These are phyloP conservation scores for Erebia aethiops DNA, from an alignment of 2,888 invertebrate genomes.

Conservation along the genomic window DNA sequence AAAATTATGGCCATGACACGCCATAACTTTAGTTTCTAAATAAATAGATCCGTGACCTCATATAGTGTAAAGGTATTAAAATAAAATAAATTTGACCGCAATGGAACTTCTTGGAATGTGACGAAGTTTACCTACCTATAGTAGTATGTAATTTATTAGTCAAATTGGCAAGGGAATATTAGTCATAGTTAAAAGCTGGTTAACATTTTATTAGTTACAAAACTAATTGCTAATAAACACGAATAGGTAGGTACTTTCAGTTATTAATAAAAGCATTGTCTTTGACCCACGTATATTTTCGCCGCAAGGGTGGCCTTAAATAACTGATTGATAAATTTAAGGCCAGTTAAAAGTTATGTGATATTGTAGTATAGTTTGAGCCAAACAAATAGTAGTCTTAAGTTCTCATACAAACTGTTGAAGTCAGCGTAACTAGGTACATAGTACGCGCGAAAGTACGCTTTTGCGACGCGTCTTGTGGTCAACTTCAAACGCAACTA, in stretches of 20 bases:
- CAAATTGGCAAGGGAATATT: background rate
- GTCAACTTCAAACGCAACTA: too few relatives aligned
- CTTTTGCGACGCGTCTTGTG: too few relatives aligned
- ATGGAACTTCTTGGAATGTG: conserved; percentile 1
- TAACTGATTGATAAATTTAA: background rate
- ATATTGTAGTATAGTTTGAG: too few relatives aligned
- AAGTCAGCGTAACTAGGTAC: too few relatives aligned
- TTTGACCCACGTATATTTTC: background rate
- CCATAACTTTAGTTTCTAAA: background rate
- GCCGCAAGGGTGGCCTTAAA: background rate
- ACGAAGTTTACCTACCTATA: background rate
- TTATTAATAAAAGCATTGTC: background rate
- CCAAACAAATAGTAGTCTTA: too few relatives aligned
- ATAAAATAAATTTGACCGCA: background rate
- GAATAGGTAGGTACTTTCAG: background rate
- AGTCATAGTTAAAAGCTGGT: background rate
- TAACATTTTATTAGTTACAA: background rate
- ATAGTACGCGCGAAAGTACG: too few relatives aligned
- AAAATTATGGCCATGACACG: background rate
- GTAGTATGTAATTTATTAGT: background rate
- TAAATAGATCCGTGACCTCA: background rate
- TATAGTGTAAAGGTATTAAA: background rate
- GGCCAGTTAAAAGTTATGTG: too few relatives aligned
- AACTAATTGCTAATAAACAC: background rate
- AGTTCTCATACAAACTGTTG: too few relatives aligned